These are phyloP conservation scores for Scaptodrosophila latifasciaeformis DNA, from an alignment of 2,888 invertebrate species.

Conservation along the genomic window DNA sequence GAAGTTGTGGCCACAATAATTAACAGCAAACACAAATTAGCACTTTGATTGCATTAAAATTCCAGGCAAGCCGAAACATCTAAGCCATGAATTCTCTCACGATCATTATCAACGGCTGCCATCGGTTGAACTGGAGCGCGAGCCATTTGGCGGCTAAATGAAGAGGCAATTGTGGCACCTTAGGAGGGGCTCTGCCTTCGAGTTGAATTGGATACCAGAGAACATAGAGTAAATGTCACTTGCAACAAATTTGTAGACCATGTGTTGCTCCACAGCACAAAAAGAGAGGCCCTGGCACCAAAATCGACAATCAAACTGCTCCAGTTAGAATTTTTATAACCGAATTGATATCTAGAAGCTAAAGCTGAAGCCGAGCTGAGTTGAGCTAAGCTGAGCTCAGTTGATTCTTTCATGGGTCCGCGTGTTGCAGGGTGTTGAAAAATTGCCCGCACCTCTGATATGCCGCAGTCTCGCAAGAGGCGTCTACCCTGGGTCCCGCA, in stretches of 20 bases:
- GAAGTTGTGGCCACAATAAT: slow-evolving; percentile 49
- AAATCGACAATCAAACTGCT: no score
- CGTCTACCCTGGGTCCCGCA: slow-evolving; percentile 7
- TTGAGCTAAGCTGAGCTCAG: slow-evolving; percentile 14
- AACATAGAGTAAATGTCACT: slow-evolving; percentile 54
- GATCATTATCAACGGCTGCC: slow-evolving; percentile 55
- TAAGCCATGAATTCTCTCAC: slow-evolving; percentile 50
- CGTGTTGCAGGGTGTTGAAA: slow-evolving; percentile 62
- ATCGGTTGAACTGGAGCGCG: slow-evolving; percentile 31
- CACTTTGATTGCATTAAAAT: slow-evolving; percentile 54
- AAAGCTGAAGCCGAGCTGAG: no score
- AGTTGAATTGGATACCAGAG: no score
- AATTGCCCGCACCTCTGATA: slow-evolving; percentile 60
- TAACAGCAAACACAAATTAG: slow-evolving; percentile 50
- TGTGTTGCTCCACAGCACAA: background rate
- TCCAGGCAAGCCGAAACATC: slow-evolving; percentile 35
- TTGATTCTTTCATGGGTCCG: slow-evolving; percentile 32
- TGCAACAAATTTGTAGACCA: slow-evolving; percentile 39
- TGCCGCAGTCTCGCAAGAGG: slow-evolving; percentile 7
- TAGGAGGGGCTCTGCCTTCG: no score
- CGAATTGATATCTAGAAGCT: no score
- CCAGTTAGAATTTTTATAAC: slow-evolving; percentile 61
- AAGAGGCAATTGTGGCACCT: no score
- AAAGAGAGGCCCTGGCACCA: slow-evolving; percentile 14
- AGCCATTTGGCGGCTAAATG: slow-evolving; percentile 32